Evolutionary conservation across 2,113 vertebrate species (phyloP), one percentile per base, ranked within the genome.

Genomic region (Orthonyx spaldingii): DNA sequence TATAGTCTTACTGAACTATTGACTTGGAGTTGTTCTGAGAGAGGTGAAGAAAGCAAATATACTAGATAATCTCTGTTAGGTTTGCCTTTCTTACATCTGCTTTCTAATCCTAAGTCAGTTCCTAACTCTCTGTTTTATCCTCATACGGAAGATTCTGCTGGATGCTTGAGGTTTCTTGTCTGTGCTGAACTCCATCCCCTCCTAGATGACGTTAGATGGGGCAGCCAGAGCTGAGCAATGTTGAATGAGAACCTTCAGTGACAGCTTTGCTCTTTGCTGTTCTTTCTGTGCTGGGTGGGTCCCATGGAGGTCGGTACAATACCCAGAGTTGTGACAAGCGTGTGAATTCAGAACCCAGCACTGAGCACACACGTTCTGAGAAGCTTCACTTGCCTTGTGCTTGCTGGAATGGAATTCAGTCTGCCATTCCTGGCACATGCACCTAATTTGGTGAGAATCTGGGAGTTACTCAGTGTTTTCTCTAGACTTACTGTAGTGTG

Each of bases 391-490:
- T 72, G 37, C 47, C 39, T 85, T 77, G 46, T 24, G 1, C 23
- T 72, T 53, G 33, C 33, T 86, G 79, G 64, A 44, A 26, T 56
- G 32, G 42, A 76, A 41, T 76, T 76, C 49, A 89, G 28, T 12
- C 37, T 85, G 37, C 61, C 17, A 9, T 57, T 80, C 52, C 74
- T 87, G 82, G 63, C 59, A 16, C 50, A 13, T 2, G 13, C 33
- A 33, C 28, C 4, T 56, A 17, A 33, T 89, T 72, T 5, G 5
- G 26, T 72, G 80, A 77, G 52, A 65, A 33, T 57, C 30, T 37
- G 53, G 42, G 52, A 76, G 66, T 85, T 88, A 47, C 50, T 95
- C 46, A 53, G n/a, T 85, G 59, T 90, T 83, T 94, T 91, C 47
- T 81, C 63, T 60, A 44, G 70, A 16, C 35, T 83, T 50, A 28